Conservation (phyloP, 2,113 vertebrate genomes). For the Tauraco erythrolophus region DNA sequence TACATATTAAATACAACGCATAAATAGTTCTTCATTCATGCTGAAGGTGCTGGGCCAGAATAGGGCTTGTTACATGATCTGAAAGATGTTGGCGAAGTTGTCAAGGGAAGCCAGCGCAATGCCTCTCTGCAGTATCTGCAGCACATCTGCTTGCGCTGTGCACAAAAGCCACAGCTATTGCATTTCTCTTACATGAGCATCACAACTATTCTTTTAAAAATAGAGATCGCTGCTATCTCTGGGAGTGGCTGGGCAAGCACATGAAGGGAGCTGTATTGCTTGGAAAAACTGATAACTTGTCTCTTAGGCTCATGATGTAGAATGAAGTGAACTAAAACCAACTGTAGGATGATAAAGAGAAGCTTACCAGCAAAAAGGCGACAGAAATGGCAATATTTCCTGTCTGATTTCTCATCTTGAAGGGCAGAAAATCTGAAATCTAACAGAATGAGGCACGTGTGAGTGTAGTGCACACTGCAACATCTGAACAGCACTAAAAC, state of each 20-base stretch:
- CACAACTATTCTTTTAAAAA: constrained; percentile 20
- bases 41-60: background rate
- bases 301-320: background rate
- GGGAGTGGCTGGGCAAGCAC: background rate
- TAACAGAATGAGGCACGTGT: background rate
- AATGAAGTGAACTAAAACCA: background rate
- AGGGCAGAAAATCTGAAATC: background rate
- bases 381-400: background rate
- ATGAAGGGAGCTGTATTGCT: background rate
- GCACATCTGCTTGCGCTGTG: background rate
- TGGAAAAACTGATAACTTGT: background rate
- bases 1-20: background rate
- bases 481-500: background rate
- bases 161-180: background rate
- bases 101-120: background rate
- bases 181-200: background rate
- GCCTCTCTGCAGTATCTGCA: background rate
- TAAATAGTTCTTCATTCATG: background rate
- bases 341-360: background rate
- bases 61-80: background rate
- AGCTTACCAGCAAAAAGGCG: background rate
- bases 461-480: background rate
- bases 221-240: background rate
- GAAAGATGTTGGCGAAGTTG: background rate
- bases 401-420: background rate